These are phyloP conservation scores for Colossoma macropomum DNA, from an alignment of 2,113 vertebrate species.

Conservation along the genomic window DNA sequence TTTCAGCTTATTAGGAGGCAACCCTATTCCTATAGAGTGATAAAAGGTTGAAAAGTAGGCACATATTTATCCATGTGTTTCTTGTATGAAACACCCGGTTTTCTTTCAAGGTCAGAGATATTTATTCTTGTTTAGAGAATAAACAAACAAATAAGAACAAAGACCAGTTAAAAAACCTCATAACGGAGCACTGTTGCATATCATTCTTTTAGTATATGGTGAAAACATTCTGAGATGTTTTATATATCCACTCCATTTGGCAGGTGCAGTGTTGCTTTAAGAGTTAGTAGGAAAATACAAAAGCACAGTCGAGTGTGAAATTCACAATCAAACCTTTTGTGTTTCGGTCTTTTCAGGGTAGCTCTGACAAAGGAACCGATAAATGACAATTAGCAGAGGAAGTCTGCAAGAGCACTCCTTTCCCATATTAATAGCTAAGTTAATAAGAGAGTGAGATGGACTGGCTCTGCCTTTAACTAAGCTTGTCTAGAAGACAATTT, in stretches of 20 bases:
- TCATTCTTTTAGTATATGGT: not conserved
- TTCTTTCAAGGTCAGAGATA: no score
- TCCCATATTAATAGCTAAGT: conserved; percentile 40
- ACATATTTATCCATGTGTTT: no score
- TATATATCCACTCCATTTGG: conserved; percentile 9
- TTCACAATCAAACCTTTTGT: conserved; percentile 42
- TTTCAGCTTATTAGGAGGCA: no score
- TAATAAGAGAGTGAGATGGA: conserved; percentile 27
- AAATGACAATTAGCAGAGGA: conserved; percentile 50
- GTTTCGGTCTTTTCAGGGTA: conserved; percentile 26
- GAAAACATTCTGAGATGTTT: not conserved
- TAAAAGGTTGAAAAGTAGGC: no score
- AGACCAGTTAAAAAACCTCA: no score
- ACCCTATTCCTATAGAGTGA: no score
- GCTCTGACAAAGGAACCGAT: conserved; percentile 50
- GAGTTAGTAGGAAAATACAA: conserved; percentile 1
- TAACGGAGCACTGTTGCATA: not conserved
- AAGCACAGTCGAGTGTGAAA: conserved; percentile 40
- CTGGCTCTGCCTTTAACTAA: conserved; percentile 5
- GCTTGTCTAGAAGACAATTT: not conserved
- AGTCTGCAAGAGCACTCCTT: conserved; percentile 24
- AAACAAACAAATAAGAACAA: not conserved
- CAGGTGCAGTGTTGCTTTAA: conserved; percentile 23
- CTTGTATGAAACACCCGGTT: no score
- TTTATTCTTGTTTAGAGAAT: not conserved